phyloP scores from a whole-genome alignment of 2,797 vertebrate genomes.

The Myiotriccus ornatus region DNA sequence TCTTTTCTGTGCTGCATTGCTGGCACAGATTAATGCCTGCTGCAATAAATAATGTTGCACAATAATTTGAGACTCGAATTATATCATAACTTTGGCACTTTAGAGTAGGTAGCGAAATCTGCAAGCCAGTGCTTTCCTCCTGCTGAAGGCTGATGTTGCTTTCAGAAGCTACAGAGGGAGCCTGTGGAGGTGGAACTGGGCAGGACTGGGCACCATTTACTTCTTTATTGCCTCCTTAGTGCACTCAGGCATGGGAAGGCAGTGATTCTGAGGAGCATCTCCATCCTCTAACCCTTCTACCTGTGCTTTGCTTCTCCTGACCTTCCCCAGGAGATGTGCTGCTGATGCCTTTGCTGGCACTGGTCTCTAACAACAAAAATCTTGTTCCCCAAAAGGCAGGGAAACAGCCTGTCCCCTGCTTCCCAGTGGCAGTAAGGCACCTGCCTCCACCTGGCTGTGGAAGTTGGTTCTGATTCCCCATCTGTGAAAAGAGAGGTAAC shows the following conservation, averaged over 20 bases:
- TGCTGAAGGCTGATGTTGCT: not conserved
- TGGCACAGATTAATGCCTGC: not conserved
- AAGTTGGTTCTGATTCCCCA: not conserved
- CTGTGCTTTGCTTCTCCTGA: not conserved
- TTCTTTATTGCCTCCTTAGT: not conserved
- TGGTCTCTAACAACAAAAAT: rapidly evolving
- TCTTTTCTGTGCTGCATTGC: not conserved
- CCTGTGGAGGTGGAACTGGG: not conserved
- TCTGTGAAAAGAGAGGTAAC: not conserved
- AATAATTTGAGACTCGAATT: not conserved
- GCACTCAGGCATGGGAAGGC: not conserved
- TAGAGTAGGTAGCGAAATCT: not conserved
- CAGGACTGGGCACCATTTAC: not conserved
- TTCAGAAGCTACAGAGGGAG: not conserved
- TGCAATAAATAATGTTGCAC: not conserved
- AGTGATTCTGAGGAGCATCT: not conserved
- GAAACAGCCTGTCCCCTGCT: not conserved
- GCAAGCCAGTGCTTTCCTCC: not conserved
- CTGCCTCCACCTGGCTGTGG: not conserved
- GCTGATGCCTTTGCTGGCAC: rapidly evolving
- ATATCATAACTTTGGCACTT: not conserved
- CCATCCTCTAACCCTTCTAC: not conserved
- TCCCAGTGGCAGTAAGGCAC: not conserved
- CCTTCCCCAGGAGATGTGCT: rapidly evolving
- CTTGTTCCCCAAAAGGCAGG: not conserved